Evolutionary conservation across 2,888 invertebrate species (phyloP).

Genomic region (Ashinkailepas kermadecensis): DNA sequence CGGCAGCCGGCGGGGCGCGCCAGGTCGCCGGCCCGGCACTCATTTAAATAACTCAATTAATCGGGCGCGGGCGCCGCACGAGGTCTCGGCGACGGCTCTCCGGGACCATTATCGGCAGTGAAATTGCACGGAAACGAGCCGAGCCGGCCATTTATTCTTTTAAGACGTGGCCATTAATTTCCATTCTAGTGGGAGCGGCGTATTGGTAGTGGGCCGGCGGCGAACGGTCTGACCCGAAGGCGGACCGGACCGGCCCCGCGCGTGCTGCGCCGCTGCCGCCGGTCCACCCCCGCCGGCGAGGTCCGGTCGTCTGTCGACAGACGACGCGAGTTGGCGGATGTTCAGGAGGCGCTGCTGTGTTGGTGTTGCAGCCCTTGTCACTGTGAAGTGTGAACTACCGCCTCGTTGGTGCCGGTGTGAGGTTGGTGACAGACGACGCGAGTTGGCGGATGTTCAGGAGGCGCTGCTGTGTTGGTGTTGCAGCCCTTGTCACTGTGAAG

Average conservation of each 20-base stretch:
- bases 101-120: neutral
- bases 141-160: constrained; percentile 10
- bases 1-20: neutral
- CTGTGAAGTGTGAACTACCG: no score
- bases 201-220: neutral
- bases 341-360: no score
- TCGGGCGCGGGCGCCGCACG: neutral
- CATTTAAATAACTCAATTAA: constrained; percentile 21
- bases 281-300: no score
- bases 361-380: no score
- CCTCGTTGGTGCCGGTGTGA: no score
- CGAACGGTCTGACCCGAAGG: neutral
- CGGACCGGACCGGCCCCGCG: neutral
- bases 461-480: no score
- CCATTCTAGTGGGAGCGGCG: constrained; percentile 7
- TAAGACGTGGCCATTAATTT: constrained; percentile 18
- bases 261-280: no score
- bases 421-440: no score
- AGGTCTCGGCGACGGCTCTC: neutral
- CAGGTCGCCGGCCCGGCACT: neutral
- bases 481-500: no score
- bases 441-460: no score
- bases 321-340: no score
- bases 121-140: constrained; percentile 20
- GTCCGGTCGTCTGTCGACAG: no score